Evolutionary conservation across 2,113 vertebrate genomes (phyloP), one percentile per base, ranked within the genome.

Genomic region (Alectura lathami): DNA sequence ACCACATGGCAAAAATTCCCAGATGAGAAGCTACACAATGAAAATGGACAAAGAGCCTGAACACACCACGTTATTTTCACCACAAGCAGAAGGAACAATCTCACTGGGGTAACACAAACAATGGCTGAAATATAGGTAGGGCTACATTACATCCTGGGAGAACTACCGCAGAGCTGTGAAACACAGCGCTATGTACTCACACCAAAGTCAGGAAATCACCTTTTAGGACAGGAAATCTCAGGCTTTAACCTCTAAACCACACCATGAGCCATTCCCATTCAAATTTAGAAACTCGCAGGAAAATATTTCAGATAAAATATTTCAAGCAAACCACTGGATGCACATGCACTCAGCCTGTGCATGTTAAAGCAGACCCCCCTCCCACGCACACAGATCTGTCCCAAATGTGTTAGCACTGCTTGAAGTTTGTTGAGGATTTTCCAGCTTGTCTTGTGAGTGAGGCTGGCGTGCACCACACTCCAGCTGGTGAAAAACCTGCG

Each of bases 141-240:
- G n/a, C 10, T 40, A 20, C 1, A 0, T 73, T 51, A 63, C 18
- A 48, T 69, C n/a, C 45, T 10, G 11, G 12, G 24, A 11, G 24
- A 26, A 69, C 27, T 36, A 27, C 23, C 27, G 8, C 2, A 1
- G 45, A 36, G 47, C 34, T 8, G 2, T 3, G 34, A 63, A 89
- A 67, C 27, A 47, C 1, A 3, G 16, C 13, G 27, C 4, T 0
- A 0, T 0, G 1, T 26, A 8, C 8, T 45, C 57, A 21, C 14
- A 54, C 6, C 1, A 1, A 45, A n/a, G n/a, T 32, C 27, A 64
- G 17, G 9, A 75, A 72, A 76, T 83, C 20, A 54, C 30, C 16
- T 66, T 56, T 73, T 18, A 51, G 30, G 29, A 26, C 15, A 40
- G 16, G 40, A 60, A 88, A 79, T 42, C 43, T 63, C 51, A 74